A percentile compares a stretch with the other conserved stretches of the same genome.
These are phyloP conservation scores for Diplazon laetatorius DNA, from an alignment of 2,888 invertebrate species.

Conservation along the genomic window DNA sequence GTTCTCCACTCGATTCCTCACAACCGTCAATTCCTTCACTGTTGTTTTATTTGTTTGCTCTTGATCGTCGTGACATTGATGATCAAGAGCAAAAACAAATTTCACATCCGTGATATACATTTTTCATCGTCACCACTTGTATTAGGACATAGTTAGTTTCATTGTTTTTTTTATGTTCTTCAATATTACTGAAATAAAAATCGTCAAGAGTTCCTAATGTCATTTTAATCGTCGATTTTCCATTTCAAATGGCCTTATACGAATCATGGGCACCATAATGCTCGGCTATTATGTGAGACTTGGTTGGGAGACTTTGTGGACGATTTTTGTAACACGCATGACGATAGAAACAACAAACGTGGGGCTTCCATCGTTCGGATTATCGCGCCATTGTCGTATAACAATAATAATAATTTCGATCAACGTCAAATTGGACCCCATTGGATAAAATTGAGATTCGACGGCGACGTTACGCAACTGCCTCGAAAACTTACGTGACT, in stretches of 20 bases:
- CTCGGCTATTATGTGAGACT: constrained; percentile 1
- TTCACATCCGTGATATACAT: constrained; percentile 8
- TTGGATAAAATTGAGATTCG: constrained; percentile 16
- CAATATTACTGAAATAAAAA: constrained; percentile 33
- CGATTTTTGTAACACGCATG: not conserved
- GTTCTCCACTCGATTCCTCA: too few species aligned
- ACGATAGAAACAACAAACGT: too few species aligned
- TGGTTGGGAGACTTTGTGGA: constrained; percentile 35
- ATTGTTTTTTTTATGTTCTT: too few species aligned
- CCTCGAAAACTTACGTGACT: constrained; percentile 2
- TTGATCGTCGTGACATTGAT: too few species aligned
- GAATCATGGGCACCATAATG: constrained; percentile 67
- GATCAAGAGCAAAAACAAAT: constrained; percentile 23
- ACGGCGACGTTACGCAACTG: constrained; percentile 40
- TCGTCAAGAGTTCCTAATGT: constrained; percentile 75
- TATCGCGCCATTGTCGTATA: constrained; percentile 66
- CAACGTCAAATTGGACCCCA: constrained; percentile 47
- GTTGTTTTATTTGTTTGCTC: too few species aligned
- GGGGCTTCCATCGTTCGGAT: too few species aligned
- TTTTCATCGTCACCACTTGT: constrained; percentile 4
- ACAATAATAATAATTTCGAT: constrained; percentile 56
- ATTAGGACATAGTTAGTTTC: too few species aligned
- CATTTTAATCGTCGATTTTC: constrained; percentile 81
- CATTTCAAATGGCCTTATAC: constrained; percentile 78
- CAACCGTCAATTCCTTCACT: too few species aligned